Evolutionary conservation across 2,113 vertebrate genomes (phyloP), one percentile per base, ranked within the genome.

Genomic region (Phrynosoma platyrhinos): DNA sequence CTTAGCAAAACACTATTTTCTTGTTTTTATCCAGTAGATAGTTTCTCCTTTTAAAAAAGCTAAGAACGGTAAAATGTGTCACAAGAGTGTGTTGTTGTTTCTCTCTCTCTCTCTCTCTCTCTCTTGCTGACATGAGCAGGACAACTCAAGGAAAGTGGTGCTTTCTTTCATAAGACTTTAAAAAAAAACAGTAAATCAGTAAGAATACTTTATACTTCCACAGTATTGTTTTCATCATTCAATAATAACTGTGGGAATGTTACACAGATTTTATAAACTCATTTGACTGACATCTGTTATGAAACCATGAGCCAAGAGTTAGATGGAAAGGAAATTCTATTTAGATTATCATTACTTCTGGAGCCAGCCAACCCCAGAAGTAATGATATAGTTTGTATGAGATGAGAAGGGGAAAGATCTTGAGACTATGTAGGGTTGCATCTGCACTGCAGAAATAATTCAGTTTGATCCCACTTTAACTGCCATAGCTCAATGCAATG

Each of bases 131-230:
- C 85, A 89, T 89, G 75, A 12, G 18, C 90, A 90, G 87, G 64
- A 47, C 78, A 87, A 55, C 69, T 86, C 89, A 81, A 85, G 87
- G 30, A 52, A 55, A 93, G 66, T 9, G 0, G 71, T 40, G 86
- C 32, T 69, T 21, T 1, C 75, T 53, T 69, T 72, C 47, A 52
- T 23, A 27, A 77, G 21, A 13, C 23, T 55, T 81, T 66, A 27
- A 47, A 47, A 47, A 47, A 5, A 47, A 80, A 64, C 68, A 69
- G 62, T 58, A 88, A 88, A 68, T 25, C 42, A 68, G 62, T 82
- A 30, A 64, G 69, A 92, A 55, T 75, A 64, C 18, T 86, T 92
- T 80, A 40, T 80, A 53, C 91, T 92, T 91, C 76, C 88, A 25
- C 77, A 5, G 8, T 9, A 0, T n/a, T 79, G 83, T 58, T 74